Percentiles rank a stretch among this genome's conserved stretches.
These are phyloP conservation scores for Xestia ashworthii DNA, from an alignment of 2,888 invertebrate species.

Conservation along the genomic window DNA sequence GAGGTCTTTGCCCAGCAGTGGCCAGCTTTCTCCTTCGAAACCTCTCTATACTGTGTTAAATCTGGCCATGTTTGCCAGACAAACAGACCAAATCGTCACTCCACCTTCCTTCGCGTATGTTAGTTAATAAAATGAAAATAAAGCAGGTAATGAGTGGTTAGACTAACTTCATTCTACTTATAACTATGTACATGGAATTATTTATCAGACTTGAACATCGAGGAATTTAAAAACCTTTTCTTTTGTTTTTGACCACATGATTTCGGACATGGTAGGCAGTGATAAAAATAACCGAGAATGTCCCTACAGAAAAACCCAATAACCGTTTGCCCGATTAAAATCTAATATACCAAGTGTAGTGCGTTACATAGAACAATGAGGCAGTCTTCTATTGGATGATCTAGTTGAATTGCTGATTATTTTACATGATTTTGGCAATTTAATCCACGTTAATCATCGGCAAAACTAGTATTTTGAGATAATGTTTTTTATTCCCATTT, in stretches of 20 bases:
- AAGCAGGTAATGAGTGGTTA: neutral
- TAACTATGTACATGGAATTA: neutral
- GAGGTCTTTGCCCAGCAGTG: no score
- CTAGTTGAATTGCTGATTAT: neutral
- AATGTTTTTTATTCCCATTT: neutral
- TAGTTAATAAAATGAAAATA: neutral
- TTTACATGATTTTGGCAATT: neutral
- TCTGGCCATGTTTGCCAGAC: neutral
- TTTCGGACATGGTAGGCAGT: neutral
- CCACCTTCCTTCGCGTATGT: neutral
- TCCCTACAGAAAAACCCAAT: neutral
- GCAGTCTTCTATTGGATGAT: neutral
- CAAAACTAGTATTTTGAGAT: neutral
- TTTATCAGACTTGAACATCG: neutral
- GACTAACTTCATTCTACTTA: neutral
- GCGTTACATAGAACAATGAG: neutral
- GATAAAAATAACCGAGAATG: neutral
- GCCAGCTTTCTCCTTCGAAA: neutral
- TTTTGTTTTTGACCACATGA: neutral
- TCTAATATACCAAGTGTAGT: neutral
- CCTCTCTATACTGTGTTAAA: neutral
- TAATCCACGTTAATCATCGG: neutral
- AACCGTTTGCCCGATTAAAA: neutral
- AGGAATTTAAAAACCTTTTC: neutral
- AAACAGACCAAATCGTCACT: neutral